Base-by-base conservation (phyloP, 2,888 invertebrate genomes). In the Nysson spinosus region DNA sequence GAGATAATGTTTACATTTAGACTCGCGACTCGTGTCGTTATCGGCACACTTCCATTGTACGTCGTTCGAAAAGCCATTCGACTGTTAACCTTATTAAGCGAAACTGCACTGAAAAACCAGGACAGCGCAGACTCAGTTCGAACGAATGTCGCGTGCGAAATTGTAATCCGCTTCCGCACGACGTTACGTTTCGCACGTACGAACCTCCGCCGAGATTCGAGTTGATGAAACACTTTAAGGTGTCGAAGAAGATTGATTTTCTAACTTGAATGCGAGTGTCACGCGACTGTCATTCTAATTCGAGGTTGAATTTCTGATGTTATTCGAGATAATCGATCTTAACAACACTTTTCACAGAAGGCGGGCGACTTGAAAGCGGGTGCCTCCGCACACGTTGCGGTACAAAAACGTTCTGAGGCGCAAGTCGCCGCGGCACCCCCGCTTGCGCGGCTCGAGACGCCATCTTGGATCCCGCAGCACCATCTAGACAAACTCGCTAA, bases 371-470 rank as follows among this genome's bases (percentile, higher is more conserved):
- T 40, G 14, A 11, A 40, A 64, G 12, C 77, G 73, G 54, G 73
- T 69, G 64, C 37, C 39, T 43, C 56, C 39, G 47, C 55, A 61
- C 73, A 55, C 72, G 69, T 46, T 70, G 72, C 72, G 26, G 70
- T 64, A 62, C 54, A 46, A 69, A 75, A 75, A 71, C 69, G 60
- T 58, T 72, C 66, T 67, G 71, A 65, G 34, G 74, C 69, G 69
- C 71, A 71, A 28, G 73, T 63, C 63, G 40, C 50, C 19, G 11
- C 64, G 57, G 12, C 57, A 26, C 37, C 42, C 16, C 22, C 11
- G 11, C 24, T 43, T 35, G 49, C 52, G 58, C 6, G 22, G 55
- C 37, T 30, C 50, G 22, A 37, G 37, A 54, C 60, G 65, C 67
- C 67, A 65, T 64, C 28, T 68, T 67, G 14, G 14, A 17, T 19